These are phyloP conservation scores for Chironomus riparius DNA, from an alignment of 2,888 invertebrate species.

Conservation along the genomic window DNA sequence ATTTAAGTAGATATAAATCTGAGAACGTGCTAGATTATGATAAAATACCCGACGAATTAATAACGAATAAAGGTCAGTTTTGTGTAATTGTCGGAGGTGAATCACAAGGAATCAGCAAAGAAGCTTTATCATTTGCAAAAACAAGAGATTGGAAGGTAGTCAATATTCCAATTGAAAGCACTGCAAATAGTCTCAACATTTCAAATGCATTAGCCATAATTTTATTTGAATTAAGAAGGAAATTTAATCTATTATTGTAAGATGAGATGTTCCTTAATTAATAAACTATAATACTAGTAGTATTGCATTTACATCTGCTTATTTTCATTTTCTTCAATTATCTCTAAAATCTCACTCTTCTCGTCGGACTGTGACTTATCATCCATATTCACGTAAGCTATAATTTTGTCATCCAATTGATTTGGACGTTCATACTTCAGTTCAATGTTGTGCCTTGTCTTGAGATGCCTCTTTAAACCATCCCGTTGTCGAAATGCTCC, in stretches of 20 bases:
- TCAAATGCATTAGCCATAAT: conserved; percentile 75
- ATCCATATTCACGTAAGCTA: background rate
- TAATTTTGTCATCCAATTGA: background rate
- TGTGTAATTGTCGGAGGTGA: conserved; percentile 80
- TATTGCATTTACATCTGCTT: background rate
- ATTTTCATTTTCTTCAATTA: background rate
- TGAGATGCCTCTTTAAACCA: conserved; percentile 32
- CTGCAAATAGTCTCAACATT: conserved; percentile 77
- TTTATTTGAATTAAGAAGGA: conserved; percentile 64
- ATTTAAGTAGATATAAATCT: conserved; percentile 32
- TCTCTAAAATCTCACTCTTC: background rate
- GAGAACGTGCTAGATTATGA: background rate
- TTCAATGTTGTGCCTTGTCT: background rate
- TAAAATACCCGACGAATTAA: background rate
- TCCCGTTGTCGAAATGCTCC: conserved; percentile 36
- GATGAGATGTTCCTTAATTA: background rate
- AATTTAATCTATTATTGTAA: background rate
- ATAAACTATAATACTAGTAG: background rate
- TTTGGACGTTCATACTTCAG: background rate
- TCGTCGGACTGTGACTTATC: background rate
- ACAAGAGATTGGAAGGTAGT: conserved; percentile 50
- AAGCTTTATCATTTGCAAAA: conserved; percentile 47
- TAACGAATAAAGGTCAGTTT: conserved; percentile 44
- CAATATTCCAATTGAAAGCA: conserved; percentile 67
- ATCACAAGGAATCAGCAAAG: conserved; percentile 72